Base-by-base conservation (phyloP, 2,888 invertebrate species). In the Diaperis boleti region DNA sequence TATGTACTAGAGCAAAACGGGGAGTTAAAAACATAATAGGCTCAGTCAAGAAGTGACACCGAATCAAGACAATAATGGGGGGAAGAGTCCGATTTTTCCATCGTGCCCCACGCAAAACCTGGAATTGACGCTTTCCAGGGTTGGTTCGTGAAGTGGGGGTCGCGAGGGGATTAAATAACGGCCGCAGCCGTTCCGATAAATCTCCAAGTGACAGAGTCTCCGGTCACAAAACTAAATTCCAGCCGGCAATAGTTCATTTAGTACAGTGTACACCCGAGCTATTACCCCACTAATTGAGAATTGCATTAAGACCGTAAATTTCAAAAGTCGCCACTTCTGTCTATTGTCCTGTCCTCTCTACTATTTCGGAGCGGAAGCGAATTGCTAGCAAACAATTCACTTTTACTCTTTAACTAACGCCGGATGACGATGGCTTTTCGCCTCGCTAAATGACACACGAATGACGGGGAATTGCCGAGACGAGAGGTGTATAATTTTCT, bases 241-340 rank as follows among this genome's bases (percentile, higher is more conserved):
- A 73, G 70, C 76, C 74, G 73, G 78, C 78, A 76, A 79, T 79
- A 80, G 79, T 80, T 80, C 79, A 79, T 80, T 78, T 78, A 77
- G 75, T 76, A 74, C 74, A 72, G 72, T 72, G 72, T 74, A 75
- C 78, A 73, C 83, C 84, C 85, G 82, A 84, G 84, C 86, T 86
- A 86, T 86, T 86, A 86, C 83, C 83, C 83, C 82, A 86, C 86
- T 86, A 87, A 86, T 86, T 86, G 86, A 86, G 86, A 86, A 86
- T 86, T 86, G 86, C 86, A 85, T 84, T 83, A 86, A 85, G 83
- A 85, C 83, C 84, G 85, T 87, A 87, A 87, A 86, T 86, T 85
- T 79, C 76, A 76, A 78, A 79, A 79, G 78, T 79, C 78, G 77
- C 78, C 77, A 77, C 78, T 78, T 76, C 75, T 76, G 76, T 77